These are phyloP conservation scores for Athalia cordata DNA, from an alignment of 2,888 invertebrate genomes.

Conservation along the genomic window DNA sequence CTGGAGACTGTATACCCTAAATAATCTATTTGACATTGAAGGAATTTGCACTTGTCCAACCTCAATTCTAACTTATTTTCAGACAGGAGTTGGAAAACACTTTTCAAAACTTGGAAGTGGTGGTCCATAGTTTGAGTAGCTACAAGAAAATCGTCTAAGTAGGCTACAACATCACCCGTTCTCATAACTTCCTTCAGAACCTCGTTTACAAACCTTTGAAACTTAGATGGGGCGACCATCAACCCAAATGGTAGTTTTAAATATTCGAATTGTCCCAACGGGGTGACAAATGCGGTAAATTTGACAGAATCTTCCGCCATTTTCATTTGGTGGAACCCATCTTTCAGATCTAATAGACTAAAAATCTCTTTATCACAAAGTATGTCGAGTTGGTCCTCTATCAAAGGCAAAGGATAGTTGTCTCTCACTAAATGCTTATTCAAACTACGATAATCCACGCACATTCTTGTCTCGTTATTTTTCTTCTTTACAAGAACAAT, in stretches of 20 bases:
- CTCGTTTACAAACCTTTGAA: slow-evolving; percentile 46
- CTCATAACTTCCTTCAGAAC: slow-evolving; percentile 33
- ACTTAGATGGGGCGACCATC: slow-evolving; percentile 43
- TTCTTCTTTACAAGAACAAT: slow-evolving; percentile 51
- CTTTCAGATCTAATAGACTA: slow-evolving; percentile 53
- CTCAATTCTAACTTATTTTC: slow-evolving; percentile 46
- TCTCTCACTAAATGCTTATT: slow-evolving; percentile 50
- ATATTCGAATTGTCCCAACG: slow-evolving; percentile 48
- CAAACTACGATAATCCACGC: slow-evolving; percentile 51
- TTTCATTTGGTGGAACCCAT: slow-evolving; percentile 53
- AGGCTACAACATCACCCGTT: slow-evolving; percentile 45
- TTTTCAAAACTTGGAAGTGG: slow-evolving; percentile 45
- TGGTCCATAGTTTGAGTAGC: slow-evolving; percentile 49
- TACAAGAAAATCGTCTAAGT: slow-evolving; percentile 51
- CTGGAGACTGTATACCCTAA: background rate
- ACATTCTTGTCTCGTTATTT: slow-evolving; percentile 52
- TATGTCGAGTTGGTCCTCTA: slow-evolving; percentile 52
- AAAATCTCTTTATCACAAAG: slow-evolving; percentile 51
- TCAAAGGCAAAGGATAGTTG: slow-evolving; percentile 51
- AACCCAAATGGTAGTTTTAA: slow-evolving; percentile 47
- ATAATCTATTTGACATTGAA: background rate
- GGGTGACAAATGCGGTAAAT: slow-evolving; percentile 51
- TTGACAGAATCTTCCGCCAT: slow-evolving; percentile 51
- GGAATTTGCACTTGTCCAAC: slow-evolving; percentile 9
- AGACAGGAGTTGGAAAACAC: slow-evolving; percentile 41